Conservation (phyloP, 2,797 vertebrate genomes). For the Tokudaia muenninki region DNA sequence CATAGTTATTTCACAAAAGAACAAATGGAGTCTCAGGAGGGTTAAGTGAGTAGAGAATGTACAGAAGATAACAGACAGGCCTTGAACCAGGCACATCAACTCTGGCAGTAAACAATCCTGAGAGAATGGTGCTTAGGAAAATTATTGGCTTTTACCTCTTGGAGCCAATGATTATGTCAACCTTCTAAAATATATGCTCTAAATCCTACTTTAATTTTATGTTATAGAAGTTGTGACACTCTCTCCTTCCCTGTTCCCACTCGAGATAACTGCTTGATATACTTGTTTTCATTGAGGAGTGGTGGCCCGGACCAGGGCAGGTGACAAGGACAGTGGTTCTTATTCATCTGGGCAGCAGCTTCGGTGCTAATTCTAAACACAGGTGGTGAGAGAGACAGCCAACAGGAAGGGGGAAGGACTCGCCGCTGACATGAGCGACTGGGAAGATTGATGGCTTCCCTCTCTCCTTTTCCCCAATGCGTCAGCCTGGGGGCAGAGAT, state of each 20-base stretch:
- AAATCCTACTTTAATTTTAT: constrained; percentile 67
- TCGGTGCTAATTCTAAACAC: constrained; percentile 88
- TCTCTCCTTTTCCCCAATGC: constrained; percentile 94
- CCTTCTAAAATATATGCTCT: constrained; percentile 57
- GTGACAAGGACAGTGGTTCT: constrained; percentile 85
- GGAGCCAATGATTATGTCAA: constrained; percentile 1
- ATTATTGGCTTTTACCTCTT: constrained; percentile 3
- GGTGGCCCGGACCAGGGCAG: constrained; percentile 80
- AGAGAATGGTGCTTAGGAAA: neutral
- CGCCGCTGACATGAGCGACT: constrained; percentile 94
- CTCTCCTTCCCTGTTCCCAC: neutral
- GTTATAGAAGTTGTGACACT: neutral
- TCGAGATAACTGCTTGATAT: neutral
- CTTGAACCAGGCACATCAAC: neutral
- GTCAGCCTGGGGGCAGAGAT: constrained; percentile 92
- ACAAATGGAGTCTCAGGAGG: neutral
- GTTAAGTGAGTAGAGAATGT: neutral
- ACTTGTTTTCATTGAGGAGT: constrained; percentile 70
- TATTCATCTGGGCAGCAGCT: constrained; percentile 82
- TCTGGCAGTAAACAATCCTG: neutral
- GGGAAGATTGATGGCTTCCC: constrained; percentile 99
- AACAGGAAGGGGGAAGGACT: constrained; percentile 90
- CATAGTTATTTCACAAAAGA: neutral
- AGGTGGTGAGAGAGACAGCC: constrained; percentile 86
- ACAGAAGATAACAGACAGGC: neutral